Evolutionary conservation across 2,113 vertebrate species (phyloP).

Genomic region (Megaptera novaeangliae): DNA sequence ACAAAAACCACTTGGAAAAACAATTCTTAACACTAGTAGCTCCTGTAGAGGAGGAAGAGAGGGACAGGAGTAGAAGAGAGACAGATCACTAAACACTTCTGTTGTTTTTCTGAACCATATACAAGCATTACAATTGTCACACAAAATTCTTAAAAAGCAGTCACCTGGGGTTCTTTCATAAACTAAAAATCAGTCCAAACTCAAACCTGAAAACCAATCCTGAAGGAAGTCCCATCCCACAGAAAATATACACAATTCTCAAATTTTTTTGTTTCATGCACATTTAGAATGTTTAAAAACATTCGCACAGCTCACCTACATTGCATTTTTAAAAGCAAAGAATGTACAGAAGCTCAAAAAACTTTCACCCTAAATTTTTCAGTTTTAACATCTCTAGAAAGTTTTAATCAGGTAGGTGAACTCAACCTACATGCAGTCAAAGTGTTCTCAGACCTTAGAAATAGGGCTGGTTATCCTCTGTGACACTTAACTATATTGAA

Average conservation of each 20-base stretch:
- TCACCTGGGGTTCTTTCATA: slow-evolving; percentile 25
- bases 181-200: slow-evolving; percentile 21
- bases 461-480: not conserved
- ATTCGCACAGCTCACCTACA: slow-evolving; percentile 19
- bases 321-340: slow-evolving; percentile 23
- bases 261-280: slow-evolving; percentile 26
- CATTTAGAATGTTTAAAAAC: not conserved
- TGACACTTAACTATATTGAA: not conserved
- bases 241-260: slow-evolving; percentile 8
- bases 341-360: not conserved
- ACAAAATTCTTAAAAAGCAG: slow-evolving; percentile 11
- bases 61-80: not conserved
- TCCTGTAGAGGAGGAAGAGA: not conserved
- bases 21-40: not conserved
- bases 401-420: not conserved
- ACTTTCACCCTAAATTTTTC: not conserved
- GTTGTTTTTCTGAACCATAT: slow-evolving; percentile 17
- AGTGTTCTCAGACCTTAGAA: not conserved
- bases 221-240: not conserved
- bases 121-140: slow-evolving; percentile 42
- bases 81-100: slow-evolving; percentile 29
- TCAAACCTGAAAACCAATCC: slow-evolving; percentile 28
- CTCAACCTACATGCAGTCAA: not conserved
- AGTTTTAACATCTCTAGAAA: not conserved
- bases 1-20: not conserved